Conservation (phyloP, 2,797 vertebrate genomes). For the Catostomus latipinnis region DNA sequence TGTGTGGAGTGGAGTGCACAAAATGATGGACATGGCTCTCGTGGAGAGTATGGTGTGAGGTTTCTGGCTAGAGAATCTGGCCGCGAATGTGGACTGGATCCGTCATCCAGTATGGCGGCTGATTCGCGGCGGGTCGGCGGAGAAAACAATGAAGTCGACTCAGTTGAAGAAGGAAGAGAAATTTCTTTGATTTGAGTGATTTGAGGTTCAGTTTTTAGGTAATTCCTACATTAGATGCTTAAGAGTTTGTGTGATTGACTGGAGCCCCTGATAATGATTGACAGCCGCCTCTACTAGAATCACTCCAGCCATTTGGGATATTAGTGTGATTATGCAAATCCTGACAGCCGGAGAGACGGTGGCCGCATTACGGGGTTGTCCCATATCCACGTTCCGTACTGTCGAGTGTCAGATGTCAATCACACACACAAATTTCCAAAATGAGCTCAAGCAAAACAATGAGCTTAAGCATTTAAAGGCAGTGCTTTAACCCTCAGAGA, state of each 20-base stretch:
- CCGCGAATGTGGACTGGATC: too few relatives aligned
- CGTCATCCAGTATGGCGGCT: too few relatives aligned
- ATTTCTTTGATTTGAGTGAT: neutral
- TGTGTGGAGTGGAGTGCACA: too few relatives aligned
- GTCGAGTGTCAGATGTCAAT: constrained; percentile 68
- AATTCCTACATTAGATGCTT: neutral
- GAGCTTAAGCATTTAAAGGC: too few relatives aligned
- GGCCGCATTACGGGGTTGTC: constrained; percentile 48
- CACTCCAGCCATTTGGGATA: constrained; percentile 63
- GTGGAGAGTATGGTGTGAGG: too few relatives aligned
- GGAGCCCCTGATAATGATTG: constrained; percentile 67
- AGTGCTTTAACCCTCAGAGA: too few relatives aligned
- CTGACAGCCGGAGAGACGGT: constrained; percentile 57
- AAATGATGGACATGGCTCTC: too few relatives aligned
- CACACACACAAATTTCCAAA: constrained; percentile 59
- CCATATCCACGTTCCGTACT: constrained; percentile 56
- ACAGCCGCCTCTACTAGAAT: constrained; percentile 59
- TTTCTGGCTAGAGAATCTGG: too few relatives aligned
- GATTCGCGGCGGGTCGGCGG: too few relatives aligned
- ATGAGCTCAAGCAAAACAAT: constrained; percentile 46
- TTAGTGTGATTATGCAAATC: constrained; percentile 73
- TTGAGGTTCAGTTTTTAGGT: constrained; percentile 8
- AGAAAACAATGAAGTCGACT: too few relatives aligned
- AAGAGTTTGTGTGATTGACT: constrained; percentile 43
- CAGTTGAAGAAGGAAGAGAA: too few relatives aligned